phyloP scores from a whole-genome alignment of 2,888 invertebrate species.

The Acholoe squamosa region DNA sequence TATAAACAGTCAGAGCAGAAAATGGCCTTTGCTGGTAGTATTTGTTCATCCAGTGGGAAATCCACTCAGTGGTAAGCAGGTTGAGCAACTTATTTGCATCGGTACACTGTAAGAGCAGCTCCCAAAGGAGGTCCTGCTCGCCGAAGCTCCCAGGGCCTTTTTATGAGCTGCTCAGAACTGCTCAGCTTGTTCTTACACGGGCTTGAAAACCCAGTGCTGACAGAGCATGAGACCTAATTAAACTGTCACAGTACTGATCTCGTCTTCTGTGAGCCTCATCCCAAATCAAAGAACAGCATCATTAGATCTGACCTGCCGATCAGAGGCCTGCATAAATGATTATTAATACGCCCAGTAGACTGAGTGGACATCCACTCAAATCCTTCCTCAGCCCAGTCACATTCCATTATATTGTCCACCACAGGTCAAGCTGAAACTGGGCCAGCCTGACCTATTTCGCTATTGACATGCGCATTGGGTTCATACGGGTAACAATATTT shows the following conservation, averaged over 20 bases:
- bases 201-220: neutral
- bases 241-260: neutral
- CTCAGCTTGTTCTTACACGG: too few species aligned
- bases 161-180: neutral
- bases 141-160: neutral
- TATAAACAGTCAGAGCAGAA: too few species aligned
- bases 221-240: conserved; percentile 5
- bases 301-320: conserved; percentile 3
- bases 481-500: conserved; percentile 50
- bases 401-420: conserved; percentile 21
- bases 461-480: conserved; percentile 24
- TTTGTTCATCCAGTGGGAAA: too few species aligned
- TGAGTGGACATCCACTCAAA: neutral
- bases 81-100: too few species aligned
- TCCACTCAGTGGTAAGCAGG: too few species aligned
- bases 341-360: neutral
- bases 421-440: neutral
- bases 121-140: neutral
- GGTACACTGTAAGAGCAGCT: too few species aligned
- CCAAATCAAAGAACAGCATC: conserved; percentile 8
- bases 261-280: neutral
- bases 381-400: neutral
- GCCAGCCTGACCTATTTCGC: neutral
- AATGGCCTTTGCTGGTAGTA: too few species aligned
- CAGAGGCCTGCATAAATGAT: conserved; percentile 22